These are phyloP conservation scores for Urophycis tenuis DNA, from an alignment of 2,797 vertebrate genomes.

Conservation along the genomic window DNA sequence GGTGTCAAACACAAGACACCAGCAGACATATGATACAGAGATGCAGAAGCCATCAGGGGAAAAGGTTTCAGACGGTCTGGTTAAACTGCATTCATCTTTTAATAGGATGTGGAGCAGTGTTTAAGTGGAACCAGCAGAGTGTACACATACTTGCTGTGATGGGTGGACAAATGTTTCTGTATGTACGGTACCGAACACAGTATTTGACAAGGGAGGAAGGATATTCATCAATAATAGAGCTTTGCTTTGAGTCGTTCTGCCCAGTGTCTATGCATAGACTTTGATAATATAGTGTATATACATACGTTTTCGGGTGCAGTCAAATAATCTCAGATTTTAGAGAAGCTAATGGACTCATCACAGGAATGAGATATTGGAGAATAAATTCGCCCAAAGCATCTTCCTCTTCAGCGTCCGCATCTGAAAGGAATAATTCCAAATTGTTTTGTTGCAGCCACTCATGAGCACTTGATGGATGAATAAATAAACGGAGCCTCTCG, in stretches of 20 bases:
- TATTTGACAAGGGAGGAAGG: too few species aligned
- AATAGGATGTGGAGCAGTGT: neutral
- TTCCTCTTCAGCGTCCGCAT: neutral
- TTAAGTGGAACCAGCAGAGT: neutral
- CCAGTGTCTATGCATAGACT: neutral
- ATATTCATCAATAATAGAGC: neutral
- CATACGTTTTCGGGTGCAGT: neutral
- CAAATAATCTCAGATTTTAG: neutral
- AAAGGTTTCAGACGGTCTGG: too few species aligned
- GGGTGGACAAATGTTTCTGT: neutral
- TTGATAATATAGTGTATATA: neutral
- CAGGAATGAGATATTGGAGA: neutral
- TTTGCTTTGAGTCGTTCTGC: too few species aligned
- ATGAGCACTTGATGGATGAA: neutral
- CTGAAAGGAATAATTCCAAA: neutral
- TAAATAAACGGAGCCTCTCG: neutral
- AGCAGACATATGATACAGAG: conserved; percentile 8
- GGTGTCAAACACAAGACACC: conserved; percentile 5
- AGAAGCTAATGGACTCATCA: neutral
- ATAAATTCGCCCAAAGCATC: neutral
- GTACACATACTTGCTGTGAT: neutral
- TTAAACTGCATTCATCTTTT: neutral
- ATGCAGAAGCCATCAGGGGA: conserved; percentile 12
- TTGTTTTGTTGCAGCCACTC: neutral
- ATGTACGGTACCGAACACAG: too few species aligned